Base-by-base conservation (phyloP, 2,888 invertebrate species). In the Drosophila tripunctata region DNA sequence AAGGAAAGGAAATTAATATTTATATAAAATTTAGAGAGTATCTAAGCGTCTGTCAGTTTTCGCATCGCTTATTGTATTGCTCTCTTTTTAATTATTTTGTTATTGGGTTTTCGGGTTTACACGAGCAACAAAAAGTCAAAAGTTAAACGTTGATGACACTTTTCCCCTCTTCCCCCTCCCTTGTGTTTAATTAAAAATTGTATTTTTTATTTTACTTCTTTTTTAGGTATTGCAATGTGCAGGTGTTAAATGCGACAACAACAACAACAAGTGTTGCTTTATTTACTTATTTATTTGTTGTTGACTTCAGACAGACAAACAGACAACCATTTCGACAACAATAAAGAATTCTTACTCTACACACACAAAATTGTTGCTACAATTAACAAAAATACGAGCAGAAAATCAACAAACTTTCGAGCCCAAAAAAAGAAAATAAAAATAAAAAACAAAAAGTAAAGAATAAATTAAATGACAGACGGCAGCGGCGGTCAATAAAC, bases 121-220 rank as follows among this genome's bases (percentile, higher is more conserved):
- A 27, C 52, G 52, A 41, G 19, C 64, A 51, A 31, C 45, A 43
- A 70, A 73, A 65, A 80, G 78, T 79, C 78, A 77, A 79, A 80
- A 75, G 79, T 79, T 78, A 81, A 81, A 81, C 72, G 66, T 41
- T 72, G 75, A 78, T 79, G 81, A 81, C 78, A 78, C 78, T 79
- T 79, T 50, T 45, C 10, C n/a, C n/a, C n/a, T n/a, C n/a, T n/a
- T n/a, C n/a, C n/a, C n/a, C n/a, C n/a, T n/a, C n/a, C n/a, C n/a
- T 79, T 76, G 60, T 31, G 62, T 58, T 79, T 76, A 73, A 78
- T 73, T 76, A 61, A 62, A 55, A 36, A 44, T 36, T 35, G 52
- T 65, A n/a, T 55, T 55, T 45, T 54, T 21, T 58, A 21, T 45
- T 35, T 8, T 48, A n/a, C n/a, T 33, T 2, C 36, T 36, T 44